Base-by-base conservation (phyloP, 2,797 vertebrate species). In the Nyctibius grandis region DNA sequence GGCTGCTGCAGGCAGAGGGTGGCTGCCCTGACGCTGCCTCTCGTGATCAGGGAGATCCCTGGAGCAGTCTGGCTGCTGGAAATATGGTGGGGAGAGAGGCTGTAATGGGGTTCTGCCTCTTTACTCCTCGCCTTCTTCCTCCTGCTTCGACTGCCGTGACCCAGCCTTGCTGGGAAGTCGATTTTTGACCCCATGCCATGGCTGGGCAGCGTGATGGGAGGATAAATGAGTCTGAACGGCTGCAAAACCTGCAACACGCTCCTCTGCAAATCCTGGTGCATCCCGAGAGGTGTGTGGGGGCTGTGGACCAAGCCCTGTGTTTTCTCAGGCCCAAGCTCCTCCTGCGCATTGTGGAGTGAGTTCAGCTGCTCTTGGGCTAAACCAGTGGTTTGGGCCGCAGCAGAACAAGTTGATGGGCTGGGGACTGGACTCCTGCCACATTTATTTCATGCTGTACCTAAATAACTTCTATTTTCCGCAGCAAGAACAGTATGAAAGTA, bases 401-500 rank as follows among this genome's bases (percentile, higher is more conserved):
- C 63, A 67, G 38, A 48, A 40, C 5, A 33, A 34, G 25, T n/a
- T 4, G 2, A 5, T 79, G 74, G 69, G 50, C 42, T 91, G 74
- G 38, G 54, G 9, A 14, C 51, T 53, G 54, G n/a, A 31, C 25
- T 90, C 48, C 40, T 96, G 79, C 9, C 31, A 8, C 60, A 1
- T 64, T 89, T 70, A 9, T 89, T 45, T 90, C 8, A 51, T 53
- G 65, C 53, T 64, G 38, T 76, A 50, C 51, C 76, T 81, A 61
- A 90, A 92, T 57, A 33, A 60, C 59, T 34, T 85, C 0, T 59
- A 2, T 96, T 95, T 96, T 95, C 51, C n/a, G 5, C 96, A 99
- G 99, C 99, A 99, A 97, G 99, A 99, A 83, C 99, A 99, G 67
- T 99, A 99, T 79, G 99, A 99, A 97, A 99, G 99, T 98, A 99